Evolutionary conservation across 2,888 invertebrate genomes (phyloP), one percentile per base, ranked within the genome.

Genomic region (Adelognathus sp.): DNA sequence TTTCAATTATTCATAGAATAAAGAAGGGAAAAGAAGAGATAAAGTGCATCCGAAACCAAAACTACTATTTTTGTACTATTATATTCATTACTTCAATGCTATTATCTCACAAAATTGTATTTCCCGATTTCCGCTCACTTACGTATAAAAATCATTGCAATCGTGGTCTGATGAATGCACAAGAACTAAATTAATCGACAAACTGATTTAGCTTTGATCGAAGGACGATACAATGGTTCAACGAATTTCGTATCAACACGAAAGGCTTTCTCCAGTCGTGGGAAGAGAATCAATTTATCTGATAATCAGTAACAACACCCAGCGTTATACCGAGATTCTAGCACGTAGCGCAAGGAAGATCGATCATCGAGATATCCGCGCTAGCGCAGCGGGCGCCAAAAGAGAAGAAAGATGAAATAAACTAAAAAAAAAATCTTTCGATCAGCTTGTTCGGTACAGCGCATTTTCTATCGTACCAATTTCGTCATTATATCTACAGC

Each of bases 401-500:
- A n/a, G n/a, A n/a, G n/a, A n/a, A n/a, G n/a, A n/a, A n/a, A n/a
- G 9, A 9, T 31, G 31, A 31, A 56, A n/a, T 31, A 3, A 56
- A 61, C 3, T 46, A 33, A 21, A 18, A 50, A 21, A 50, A 50
- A 36, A 64, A 64, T 52, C 39, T 36, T 66, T 66, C 27, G 50
- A 27, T 52, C 46, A 24, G 36, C 36, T 69, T 61, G 31, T 69
- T 56, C 46, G 39, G 46, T 64, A 46, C 56, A 14, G 44, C 63
- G 18, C n/a, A 24, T 29, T n/a, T 33, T 54, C 75, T 33, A 52
- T 21, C 18, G 14, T 63, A 63, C 44, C 27, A 76, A 76, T 70
- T 76, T 76, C 56, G 63, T 70, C 63, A 76, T 76, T 70, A 64
- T n/a, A n/a, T 70, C 33, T 33, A 60, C 27, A 31, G 36, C 29